These are phyloP conservation scores for Torymus auratus DNA, from an alignment of 2,888 invertebrate genomes.

Conservation along the genomic window DNA sequence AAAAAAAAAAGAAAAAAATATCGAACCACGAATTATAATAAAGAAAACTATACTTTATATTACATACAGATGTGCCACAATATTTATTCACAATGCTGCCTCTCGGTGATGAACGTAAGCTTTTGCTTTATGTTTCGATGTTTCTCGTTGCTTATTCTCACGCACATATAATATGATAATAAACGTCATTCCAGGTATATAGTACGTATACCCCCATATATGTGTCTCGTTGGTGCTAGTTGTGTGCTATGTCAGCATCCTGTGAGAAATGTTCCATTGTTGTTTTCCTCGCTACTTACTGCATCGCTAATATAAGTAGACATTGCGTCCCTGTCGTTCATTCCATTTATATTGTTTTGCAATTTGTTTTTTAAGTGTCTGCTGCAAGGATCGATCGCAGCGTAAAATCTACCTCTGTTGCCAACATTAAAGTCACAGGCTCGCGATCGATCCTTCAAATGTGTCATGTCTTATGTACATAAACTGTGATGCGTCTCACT, in stretches of 20 bases:
- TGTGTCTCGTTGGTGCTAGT: constrained; percentile 17
- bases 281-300: background rate
- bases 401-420: no score
- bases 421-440: no score
- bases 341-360: no score
- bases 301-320: constrained; percentile 3
- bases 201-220: no score
- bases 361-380: no score
- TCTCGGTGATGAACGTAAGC: constrained; percentile 37
- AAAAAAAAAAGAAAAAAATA: constrained; percentile 5
- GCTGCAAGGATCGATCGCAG: background rate
- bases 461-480: constrained; percentile 40
- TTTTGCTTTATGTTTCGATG: constrained; percentile 28
- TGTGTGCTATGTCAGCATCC: constrained; percentile 8
- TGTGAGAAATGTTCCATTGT: constrained; percentile 16
- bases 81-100: constrained; percentile 26
- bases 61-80: constrained; percentile 35
- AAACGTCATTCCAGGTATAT: constrained; percentile 28
- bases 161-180: no score
- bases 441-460: constrained; percentile 30
- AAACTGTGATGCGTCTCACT: constrained; percentile 40
- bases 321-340: background rate
- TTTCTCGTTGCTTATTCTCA: constrained; percentile 15
- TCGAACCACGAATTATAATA: constrained; percentile 17
- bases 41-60: constrained; percentile 30